Base-by-base conservation (phyloP, 1,140 invertebrate genomes). In the Plutomurus gul region DNA sequence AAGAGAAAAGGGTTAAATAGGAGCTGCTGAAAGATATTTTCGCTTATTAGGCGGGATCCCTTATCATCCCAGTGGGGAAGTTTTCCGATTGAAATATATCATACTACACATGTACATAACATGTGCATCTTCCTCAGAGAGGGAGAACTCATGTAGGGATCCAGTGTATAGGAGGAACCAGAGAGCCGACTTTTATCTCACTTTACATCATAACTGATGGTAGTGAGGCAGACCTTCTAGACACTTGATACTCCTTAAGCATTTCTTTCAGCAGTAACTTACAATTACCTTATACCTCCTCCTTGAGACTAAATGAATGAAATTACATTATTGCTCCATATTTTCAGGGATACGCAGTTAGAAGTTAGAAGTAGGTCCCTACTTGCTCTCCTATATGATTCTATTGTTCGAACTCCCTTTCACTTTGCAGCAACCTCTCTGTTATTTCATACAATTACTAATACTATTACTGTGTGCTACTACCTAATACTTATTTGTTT, bases 11-110 rank as follows among this genome's bases (percentile, higher is more conserved):
- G 56, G 56, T 65, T 65, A 30, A 65, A 2, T 13, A 65, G 56
- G 18, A 65, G 56, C 56, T 65, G 56, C 56, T 65, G 56, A 65
- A 65, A 65, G 56, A 65, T 65, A 65, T 65, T 65, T 56, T 65
- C 56, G 56, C 56, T 65, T 65, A 65, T 65, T 65, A 65, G 56
- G 56, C 56, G 56, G 56, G 36, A 65, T 65, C 56, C 56, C 56
- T 65, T 65, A 65, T 65, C 56, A 65, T 65, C 56, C 56, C 56
- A 65, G 56, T 65, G 56, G 56, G n/a, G 56, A 65, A 25, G 27
- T 65, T 65, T 65, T 30, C 56, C 30, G 25, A 65, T 65, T 65
- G 56, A 65, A 65, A 65, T 65, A 65, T 65, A 65, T 65, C 56
- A 65, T 36, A n/a, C n/a, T n/a, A n/a, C n/a, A n/a, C n/a, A n/a